Evolutionary conservation across 2,797 vertebrate genomes (phyloP).

Genomic region (Kryptopterus vitreolus): DNA sequence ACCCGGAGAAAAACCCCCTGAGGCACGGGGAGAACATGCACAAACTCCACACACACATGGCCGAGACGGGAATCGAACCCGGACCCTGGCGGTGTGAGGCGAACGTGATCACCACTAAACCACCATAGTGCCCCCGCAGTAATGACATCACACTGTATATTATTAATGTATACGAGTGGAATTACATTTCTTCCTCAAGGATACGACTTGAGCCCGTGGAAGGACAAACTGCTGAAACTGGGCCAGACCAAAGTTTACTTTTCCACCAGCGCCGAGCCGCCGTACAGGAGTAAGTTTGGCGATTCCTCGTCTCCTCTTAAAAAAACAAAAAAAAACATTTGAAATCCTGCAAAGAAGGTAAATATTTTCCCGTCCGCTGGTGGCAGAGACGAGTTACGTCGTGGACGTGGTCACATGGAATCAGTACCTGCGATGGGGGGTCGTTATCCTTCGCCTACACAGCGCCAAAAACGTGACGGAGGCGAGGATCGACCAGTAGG

Average conservation of each 20-base stretch:
- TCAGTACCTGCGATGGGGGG: slow-evolving; percentile 78
- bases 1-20: no score
- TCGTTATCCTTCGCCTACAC: slow-evolving; percentile 73
- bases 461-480: slow-evolving; percentile 68
- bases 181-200: slow-evolving; percentile 64
- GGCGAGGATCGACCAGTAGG: slow-evolving; percentile 75
- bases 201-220: slow-evolving; percentile 74
- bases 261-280: slow-evolving; percentile 70
- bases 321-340: neutral
- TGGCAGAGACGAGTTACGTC: slow-evolving; percentile 72
- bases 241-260: slow-evolving; percentile 77
- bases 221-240: slow-evolving; percentile 65
- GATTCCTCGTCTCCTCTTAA: neutral
- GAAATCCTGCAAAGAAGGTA: neutral
- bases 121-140: no score
- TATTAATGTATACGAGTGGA: no score
- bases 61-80: no score
- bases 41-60: no score
- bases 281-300: slow-evolving; percentile 73
- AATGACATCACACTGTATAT: neutral
- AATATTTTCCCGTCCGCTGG: slow-evolving; percentile 35
- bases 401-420: slow-evolving; percentile 82
- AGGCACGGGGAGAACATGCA: no score
- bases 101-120: no score
- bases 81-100: no score